These are phyloP conservation scores for Sycophaga agraensis DNA, from an alignment of 1,140 invertebrate species.

Conservation along the genomic window DNA sequence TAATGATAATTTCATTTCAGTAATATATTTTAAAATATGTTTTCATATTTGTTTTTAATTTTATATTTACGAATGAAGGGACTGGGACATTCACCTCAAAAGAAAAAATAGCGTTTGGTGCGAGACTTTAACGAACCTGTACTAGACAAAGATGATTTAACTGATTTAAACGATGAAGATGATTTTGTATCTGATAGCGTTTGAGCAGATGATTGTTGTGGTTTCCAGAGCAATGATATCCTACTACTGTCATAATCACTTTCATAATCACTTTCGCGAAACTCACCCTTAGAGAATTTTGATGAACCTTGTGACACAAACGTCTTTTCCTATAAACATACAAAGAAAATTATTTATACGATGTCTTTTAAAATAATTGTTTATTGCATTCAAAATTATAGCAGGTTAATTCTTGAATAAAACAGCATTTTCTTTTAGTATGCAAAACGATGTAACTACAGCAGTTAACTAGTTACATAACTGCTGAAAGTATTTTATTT, in stretches of 20 bases:
- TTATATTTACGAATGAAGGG: neutral
- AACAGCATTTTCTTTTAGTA: neutral
- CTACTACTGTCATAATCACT: conserved; percentile 70
- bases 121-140: conserved; percentile 30
- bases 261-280: conserved; percentile 71
- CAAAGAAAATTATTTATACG: neutral
- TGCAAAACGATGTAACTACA: no score
- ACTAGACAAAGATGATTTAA: conserved; percentile 23
- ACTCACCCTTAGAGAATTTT: conserved; percentile 71
- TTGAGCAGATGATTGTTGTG: conserved; percentile 34
- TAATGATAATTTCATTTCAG: neutral
- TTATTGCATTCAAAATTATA: neutral
- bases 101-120: conserved; percentile 27
- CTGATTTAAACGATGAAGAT: conserved; percentile 20
- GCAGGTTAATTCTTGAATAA: neutral
- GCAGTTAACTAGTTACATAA: no score
- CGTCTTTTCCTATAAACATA: conserved; percentile 16
- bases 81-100: conserved; percentile 30
- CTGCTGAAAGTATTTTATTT: neutral
- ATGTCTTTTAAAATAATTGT: neutral
- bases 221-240: conserved; percentile 65
- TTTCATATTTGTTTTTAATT: neutral
- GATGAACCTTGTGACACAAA: conserved; percentile 60
- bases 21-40: neutral
- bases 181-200: conserved; percentile 25